Conservation (phyloP, 2,888 invertebrate genomes). For the Drosophila cognata region DNA sequence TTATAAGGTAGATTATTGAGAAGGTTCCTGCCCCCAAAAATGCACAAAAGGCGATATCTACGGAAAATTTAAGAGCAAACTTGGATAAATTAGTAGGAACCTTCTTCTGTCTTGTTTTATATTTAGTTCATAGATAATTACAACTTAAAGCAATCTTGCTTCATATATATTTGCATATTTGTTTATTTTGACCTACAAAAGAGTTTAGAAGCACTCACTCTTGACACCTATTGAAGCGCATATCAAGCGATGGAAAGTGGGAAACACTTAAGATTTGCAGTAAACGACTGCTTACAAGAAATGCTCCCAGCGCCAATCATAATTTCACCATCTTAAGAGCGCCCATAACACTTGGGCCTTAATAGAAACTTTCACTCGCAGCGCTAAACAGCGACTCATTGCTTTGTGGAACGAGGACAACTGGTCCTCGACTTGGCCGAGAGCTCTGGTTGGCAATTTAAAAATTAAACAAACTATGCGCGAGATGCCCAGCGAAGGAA, state of each 20-base stretch:
- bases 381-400: slow-evolving; percentile 49
- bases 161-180: not conserved
- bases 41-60: rapidly evolving
- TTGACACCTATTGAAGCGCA: not conserved
- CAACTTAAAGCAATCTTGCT: not conserved
- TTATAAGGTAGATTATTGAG: not conserved
- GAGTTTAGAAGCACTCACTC: not conserved
- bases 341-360: slow-evolving; percentile 48
- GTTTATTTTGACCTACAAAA: not conserved
- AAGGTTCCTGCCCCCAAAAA: not conserved
- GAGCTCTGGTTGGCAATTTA: slow-evolving; percentile 52
- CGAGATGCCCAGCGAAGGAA: slow-evolving; percentile 23
- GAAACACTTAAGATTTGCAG: slow-evolving; percentile 21
- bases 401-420: slow-evolving; percentile 36
- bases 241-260: not conserved
- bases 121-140: not conserved
- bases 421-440: slow-evolving; percentile 9
- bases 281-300: slow-evolving; percentile 12
- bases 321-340: slow-evolving; percentile 59
- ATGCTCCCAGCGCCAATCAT: slow-evolving; percentile 57
- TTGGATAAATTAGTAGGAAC: not conserved
- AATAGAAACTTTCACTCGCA: slow-evolving; percentile 63
- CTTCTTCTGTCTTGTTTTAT: not conserved
- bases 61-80: not conserved
- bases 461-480: slow-evolving; percentile 61